Evolutionary conservation across 2,797 vertebrate species (phyloP).

Genomic region (Lepus oiostolus): DNA sequence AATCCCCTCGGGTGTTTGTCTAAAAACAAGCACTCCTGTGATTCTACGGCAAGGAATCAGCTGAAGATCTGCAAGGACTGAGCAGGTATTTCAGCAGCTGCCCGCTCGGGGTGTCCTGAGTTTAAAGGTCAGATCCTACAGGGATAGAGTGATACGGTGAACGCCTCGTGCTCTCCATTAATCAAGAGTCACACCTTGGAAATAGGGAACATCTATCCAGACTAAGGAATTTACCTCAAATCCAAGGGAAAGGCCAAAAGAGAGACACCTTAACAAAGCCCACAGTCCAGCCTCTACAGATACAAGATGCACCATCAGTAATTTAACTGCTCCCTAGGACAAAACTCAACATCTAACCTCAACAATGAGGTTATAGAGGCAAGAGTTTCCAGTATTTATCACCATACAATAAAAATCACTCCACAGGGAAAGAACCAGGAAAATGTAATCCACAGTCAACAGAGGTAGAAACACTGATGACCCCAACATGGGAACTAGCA

Average conservation of each 20-base stretch:
- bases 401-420: neutral
- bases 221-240: neutral
- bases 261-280: neutral
- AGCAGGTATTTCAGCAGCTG: constrained; percentile 19
- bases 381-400: neutral
- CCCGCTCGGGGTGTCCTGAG: neutral
- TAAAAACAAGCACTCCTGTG: neutral
- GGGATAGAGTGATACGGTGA: neutral
- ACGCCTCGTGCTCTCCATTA: neutral
- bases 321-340: neutral
- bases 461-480: neutral
- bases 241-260: neutral
- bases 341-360: neutral
- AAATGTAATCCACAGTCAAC: neutral
- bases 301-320: neutral
- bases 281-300: neutral
- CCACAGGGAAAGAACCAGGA: neutral
- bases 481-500: neutral
- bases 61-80: neutral
- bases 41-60: neutral
- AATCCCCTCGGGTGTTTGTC: neutral
- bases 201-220: neutral
- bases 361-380: neutral
- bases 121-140: neutral
- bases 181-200: constrained; percentile 16